Conservation (phyloP, 2,797 vertebrate species). For the Bradypodion ventrale region DNA sequence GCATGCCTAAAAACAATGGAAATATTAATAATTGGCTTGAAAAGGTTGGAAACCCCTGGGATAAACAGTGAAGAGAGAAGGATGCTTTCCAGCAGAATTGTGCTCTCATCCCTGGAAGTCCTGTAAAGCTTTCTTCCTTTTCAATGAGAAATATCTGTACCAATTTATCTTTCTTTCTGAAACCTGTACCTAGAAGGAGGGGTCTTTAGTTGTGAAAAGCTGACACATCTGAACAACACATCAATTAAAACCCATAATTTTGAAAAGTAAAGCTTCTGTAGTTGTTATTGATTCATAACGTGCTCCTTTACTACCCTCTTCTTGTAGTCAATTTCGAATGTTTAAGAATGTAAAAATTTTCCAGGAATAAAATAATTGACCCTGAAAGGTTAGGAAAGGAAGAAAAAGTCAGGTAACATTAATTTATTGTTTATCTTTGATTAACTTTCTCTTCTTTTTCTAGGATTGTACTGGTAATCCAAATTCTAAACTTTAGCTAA, state of each 20-base stretch:
- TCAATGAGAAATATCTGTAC: slow-evolving; percentile 2
- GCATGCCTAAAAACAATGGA: too few relatives aligned
- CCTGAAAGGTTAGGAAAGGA: background rate
- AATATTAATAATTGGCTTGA: too few relatives aligned
- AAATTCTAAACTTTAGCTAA: background rate
- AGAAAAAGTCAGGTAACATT: background rate
- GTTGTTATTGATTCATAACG: slow-evolving; percentile 3
- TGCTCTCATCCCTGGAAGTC: background rate
- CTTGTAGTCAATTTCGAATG: background rate
- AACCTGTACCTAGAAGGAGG: background rate
- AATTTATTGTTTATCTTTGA: background rate
- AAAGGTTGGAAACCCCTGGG: too few relatives aligned
- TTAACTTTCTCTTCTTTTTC: background rate
- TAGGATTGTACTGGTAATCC: background rate
- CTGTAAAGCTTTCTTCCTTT: background rate
- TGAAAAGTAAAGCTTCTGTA: slow-evolving; percentile 6
- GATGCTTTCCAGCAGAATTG: slow-evolving; percentile 29
- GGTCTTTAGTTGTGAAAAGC: background rate
- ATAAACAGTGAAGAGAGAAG: slow-evolving; percentile 54
- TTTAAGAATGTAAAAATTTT: background rate
- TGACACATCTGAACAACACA: slow-evolving; percentile 7
- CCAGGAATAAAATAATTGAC: background rate
- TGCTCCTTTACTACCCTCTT: background rate
- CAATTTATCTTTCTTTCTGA: background rate
- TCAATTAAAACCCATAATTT: background rate